Conservation (phyloP, 2,888 invertebrate genomes). For the Labia minor region DNA sequence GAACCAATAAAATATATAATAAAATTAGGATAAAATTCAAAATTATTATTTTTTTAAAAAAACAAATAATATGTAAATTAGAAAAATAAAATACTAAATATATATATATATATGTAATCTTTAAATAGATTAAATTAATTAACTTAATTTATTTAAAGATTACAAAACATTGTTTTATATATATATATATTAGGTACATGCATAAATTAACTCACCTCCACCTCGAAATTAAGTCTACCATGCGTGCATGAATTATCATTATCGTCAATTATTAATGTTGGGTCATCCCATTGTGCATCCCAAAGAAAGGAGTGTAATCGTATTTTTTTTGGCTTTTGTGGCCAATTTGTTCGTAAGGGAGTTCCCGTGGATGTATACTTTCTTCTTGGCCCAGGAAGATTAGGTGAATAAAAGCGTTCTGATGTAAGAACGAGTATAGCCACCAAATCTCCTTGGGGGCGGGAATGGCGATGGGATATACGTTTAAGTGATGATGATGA, state of each 20-base stretch:
- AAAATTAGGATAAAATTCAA: neutral
- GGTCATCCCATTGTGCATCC: conserved; percentile 27
- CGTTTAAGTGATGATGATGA: neutral
- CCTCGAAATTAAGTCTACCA: neutral
- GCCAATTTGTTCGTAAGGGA: conserved; percentile 32
- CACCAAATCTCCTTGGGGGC: conserved; percentile 31
- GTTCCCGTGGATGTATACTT: conserved; percentile 36
- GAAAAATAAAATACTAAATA: conserved; percentile 18
- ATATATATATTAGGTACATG: neutral
- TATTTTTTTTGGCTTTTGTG: conserved; percentile 21
- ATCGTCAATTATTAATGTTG: neutral
- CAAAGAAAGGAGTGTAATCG: conserved; percentile 29
- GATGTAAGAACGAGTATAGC: conserved; percentile 35
- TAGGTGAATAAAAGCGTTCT: conserved; percentile 38
- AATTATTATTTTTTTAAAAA: neutral
- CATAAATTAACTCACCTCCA: neutral
- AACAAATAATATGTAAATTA: neutral
- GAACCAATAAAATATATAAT: conserved; percentile 26
- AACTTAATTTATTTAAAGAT: too few relatives aligned
- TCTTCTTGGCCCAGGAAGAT: conserved; percentile 32
- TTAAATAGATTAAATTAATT: too few relatives aligned
- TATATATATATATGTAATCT: too few relatives aligned
- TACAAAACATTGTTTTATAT: neutral
- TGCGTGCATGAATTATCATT: neutral
- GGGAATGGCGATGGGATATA: conserved; percentile 22